Evolutionary conservation across 1,140 invertebrate genomes (phyloP), one percentile per base, ranked within the genome.

Genomic region (Medauroidea extradentata): DNA sequence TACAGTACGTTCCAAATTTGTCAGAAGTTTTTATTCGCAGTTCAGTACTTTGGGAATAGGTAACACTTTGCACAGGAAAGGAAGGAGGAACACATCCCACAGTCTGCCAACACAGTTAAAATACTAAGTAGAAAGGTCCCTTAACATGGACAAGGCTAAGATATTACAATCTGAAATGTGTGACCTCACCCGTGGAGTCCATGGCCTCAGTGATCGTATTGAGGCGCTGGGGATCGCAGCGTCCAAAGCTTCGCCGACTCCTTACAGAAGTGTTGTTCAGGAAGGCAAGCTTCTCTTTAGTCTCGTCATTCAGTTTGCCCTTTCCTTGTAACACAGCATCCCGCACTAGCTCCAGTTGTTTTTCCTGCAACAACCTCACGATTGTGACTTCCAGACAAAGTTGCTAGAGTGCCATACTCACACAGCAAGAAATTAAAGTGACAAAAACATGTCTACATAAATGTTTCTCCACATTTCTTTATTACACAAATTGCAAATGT

Each of bases 221-320:
- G 1, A 89, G 72, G 64, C 82, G 83, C n/a, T 64, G 71, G 68
- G 76, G 75, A 18, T 75, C 72, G 48, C 70, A 71, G 65, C 73
- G 69, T 5, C 71, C 39, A 34, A 62, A 29, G 7, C 75, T 77
- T 14, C 68, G 63, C 44, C 72, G 68, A 18, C 69, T 68, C 65
- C 74, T 76, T n/a, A 73, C 57, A 29, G 73, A 73, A 46, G 75
- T 74, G 23, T 69, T 86, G 65, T 87, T 85, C 0, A 93, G 74
- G 70, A 89, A 90, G 29, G 86, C 85, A 1, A 93, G 75, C 70
- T 91, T 90, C 67, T 93, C 88, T 41, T 85, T 80, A 0, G 89
- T 90, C 67, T 92, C 88, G 67, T 91, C 83, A 66, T 87, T 85
- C 3, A 90, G 63, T 60, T 84, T 86, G 25, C 82, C 77, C 43